Conservation (phyloP, 2,797 vertebrate species). For the Sparidentex hasta region DNA sequence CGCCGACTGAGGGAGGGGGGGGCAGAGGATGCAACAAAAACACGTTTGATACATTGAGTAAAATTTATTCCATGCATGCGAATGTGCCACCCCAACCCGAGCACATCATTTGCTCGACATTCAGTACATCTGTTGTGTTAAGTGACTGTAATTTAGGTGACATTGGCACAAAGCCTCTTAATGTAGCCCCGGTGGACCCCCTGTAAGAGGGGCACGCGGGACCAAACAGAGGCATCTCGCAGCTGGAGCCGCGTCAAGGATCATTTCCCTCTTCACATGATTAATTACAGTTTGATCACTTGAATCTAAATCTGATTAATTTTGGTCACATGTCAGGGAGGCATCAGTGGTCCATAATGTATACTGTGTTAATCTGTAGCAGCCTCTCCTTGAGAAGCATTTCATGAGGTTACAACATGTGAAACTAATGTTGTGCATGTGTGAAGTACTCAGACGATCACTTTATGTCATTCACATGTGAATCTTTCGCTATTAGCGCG, state of each 20-base stretch:
- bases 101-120: constrained; percentile 95
- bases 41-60: constrained; percentile 80
- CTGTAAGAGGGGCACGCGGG: constrained; percentile 95
- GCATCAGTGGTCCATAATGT: constrained; percentile 91
- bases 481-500: constrained; percentile 63
- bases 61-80: constrained; percentile 86
- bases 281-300: constrained; percentile 99
- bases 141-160: constrained; percentile 99
- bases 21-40: constrained; percentile 79
- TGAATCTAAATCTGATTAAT: constrained; percentile 99
- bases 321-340: constrained; percentile 99
- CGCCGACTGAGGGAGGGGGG: constrained; percentile 47
- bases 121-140: constrained; percentile 98
- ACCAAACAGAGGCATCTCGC: constrained; percentile 95
- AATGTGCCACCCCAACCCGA: constrained; percentile 83
- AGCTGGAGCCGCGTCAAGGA: constrained; percentile 99
- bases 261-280: constrained; percentile 99
- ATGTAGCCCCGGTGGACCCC: constrained; percentile 97
- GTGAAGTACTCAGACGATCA: constrained; percentile 69
- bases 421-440: constrained; percentile 79
- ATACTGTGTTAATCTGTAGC: constrained; percentile 92
- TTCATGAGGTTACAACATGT: constrained; percentile 78
- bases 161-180: constrained; percentile 98
- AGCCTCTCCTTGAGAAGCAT: constrained; percentile 77
- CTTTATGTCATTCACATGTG: constrained; percentile 63